Evolutionary conservation across 2,797 vertebrate genomes (phyloP).

Genomic region (Gadopsis marmoratus): DNA sequence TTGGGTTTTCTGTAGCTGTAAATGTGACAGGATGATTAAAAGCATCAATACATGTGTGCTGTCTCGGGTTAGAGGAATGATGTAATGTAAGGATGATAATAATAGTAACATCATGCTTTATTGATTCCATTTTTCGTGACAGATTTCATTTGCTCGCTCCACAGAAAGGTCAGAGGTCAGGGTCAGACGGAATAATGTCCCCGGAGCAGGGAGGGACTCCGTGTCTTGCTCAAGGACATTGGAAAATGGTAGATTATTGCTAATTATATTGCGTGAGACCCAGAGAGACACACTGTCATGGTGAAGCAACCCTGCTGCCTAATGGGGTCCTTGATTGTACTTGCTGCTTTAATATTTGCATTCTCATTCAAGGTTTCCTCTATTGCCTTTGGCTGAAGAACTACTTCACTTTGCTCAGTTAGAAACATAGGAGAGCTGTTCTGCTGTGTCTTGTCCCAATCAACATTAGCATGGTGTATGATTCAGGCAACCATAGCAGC

Average conservation of each 20-base stretch:
- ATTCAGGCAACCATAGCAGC: slow-evolving; percentile 23
- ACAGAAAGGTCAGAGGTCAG: slow-evolving; percentile 33
- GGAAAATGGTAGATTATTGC: slow-evolving; percentile 22
- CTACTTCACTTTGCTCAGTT: neutral
- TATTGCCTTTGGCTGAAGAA: neutral
- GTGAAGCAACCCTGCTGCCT: slow-evolving; percentile 12
- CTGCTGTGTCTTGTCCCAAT: slow-evolving; percentile 8
- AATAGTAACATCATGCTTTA: neutral
- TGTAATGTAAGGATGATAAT: neutral
- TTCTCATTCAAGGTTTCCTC: neutral
- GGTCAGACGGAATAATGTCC: slow-evolving; percentile 6
- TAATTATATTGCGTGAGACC: slow-evolving; percentile 7
- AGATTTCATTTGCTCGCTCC: slow-evolving; percentile 10
- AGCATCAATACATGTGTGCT: neutral
- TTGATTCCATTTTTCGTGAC: slow-evolving; percentile 10
- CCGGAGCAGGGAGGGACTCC: neutral
- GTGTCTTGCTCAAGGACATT: slow-evolving; percentile 40
- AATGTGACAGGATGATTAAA: neutral
- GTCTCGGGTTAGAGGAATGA: neutral
- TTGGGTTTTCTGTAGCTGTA: neutral
- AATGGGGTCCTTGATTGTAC: neutral
- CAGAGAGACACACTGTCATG: neutral
- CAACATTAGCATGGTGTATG: neutral
- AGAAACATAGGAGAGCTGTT: slow-evolving; percentile 2
- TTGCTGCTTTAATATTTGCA: neutral